Conservation (phyloP, 1,140 invertebrate genomes). For the Leguminivora glycinivorella region DNA sequence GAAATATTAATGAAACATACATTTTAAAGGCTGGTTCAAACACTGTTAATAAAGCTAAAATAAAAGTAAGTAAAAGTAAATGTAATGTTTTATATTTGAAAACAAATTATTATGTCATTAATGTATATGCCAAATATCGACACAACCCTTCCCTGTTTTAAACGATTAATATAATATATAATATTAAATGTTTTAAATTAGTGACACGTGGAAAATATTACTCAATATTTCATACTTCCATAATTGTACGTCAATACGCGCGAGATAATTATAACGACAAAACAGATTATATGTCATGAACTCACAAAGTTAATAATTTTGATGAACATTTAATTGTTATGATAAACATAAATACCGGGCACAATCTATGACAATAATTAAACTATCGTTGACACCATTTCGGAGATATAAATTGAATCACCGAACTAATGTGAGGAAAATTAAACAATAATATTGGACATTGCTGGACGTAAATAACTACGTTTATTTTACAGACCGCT, state of each 20-base stretch:
- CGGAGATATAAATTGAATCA: neutral
- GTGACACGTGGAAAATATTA: no score
- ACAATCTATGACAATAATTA: conserved; percentile 4
- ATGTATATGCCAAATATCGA: no score
- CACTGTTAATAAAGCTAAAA: no score
- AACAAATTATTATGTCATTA: no score
- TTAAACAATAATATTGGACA: neutral
- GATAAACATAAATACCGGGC: neutral
- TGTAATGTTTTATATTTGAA: no score
- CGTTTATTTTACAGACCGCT: neutral
- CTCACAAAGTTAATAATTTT: neutral
- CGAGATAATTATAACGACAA: neutral
- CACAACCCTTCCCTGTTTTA: no score
- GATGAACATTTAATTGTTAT: neutral
- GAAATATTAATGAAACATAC: no score
- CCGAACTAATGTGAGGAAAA: neutral
- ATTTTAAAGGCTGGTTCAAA: no score
- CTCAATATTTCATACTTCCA: no score
- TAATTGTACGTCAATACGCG: neutral
- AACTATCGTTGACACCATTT: neutral
- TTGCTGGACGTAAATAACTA: neutral
- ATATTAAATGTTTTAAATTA: no score
- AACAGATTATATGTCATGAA: neutral
- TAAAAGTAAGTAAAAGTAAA: no score
- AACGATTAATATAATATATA: no score